Conservation (phyloP, 2,888 invertebrate genomes). For the Dasypolia templi region DNA sequence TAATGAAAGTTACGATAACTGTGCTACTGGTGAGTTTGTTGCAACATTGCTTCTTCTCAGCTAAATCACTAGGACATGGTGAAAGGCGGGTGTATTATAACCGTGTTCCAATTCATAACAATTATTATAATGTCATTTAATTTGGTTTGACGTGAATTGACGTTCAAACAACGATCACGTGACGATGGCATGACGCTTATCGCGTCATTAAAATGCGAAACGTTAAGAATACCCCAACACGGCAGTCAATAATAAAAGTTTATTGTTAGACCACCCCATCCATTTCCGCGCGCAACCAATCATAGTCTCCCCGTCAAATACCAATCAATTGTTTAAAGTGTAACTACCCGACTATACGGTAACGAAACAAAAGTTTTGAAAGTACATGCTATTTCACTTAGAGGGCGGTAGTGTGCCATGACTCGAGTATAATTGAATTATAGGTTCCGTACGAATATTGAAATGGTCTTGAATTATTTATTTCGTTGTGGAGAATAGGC, state of each 20-base stretch:
- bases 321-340: slow-evolving; percentile 48
- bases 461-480: slow-evolving; percentile 56
- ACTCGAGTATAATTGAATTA: slow-evolving; percentile 59
- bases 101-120: too few species aligned
- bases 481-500: slow-evolving; percentile 18
- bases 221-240: too few species aligned
- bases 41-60: too few species aligned
- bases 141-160: too few species aligned
- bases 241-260: background rate
- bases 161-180: too few species aligned
- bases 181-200: too few species aligned
- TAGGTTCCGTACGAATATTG: slow-evolving; percentile 58
- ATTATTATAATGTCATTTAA: too few species aligned
- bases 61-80: too few species aligned
- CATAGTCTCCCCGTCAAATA: slow-evolving; percentile 12
- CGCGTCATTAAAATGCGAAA: too few species aligned
- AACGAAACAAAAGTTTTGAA: slow-evolving; percentile 56
- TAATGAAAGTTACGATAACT: too few species aligned
- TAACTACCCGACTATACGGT: slow-evolving; percentile 21
- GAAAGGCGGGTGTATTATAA: too few species aligned
- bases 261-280: background rate
- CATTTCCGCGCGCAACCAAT: background rate
- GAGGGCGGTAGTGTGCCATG: slow-evolving; percentile 42
- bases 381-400: slow-evolving; percentile 64
- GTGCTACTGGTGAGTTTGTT: too few species aligned